Percentiles rank a stretch among this genome's conserved stretches.
phyloP scores from a whole-genome alignment of 2,888 invertebrate genomes.

The Zonitis immaculata region DNA sequence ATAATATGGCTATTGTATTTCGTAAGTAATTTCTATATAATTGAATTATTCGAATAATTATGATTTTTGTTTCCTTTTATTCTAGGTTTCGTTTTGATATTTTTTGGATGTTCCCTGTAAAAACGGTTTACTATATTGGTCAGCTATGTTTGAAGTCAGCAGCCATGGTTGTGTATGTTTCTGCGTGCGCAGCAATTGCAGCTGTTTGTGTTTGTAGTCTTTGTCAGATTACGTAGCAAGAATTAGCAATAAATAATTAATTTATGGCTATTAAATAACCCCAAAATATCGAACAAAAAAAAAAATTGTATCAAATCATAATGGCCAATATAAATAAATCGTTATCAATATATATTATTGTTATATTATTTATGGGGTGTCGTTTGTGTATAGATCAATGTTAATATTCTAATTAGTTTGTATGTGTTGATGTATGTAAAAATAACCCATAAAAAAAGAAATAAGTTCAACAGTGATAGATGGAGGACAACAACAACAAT shows the following conservation, averaged over 20 bases:
- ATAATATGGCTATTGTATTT: too few species aligned
- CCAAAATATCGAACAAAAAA: slow-evolving; percentile 9
- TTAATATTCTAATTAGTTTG: slow-evolving; percentile 12
- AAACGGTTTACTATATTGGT: background rate
- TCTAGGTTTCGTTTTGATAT: too few species aligned
- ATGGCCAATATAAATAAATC: slow-evolving; percentile 8
- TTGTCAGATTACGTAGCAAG: slow-evolving; percentile 24
- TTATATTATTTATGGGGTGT: slow-evolving; percentile 1
- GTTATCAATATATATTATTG: background rate
- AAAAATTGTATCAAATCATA: background rate
- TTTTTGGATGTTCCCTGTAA: too few species aligned
- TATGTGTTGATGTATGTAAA: background rate
- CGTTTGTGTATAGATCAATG: slow-evolving; percentile 13
- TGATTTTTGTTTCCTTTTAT: too few species aligned
- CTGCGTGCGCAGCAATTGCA: slow-evolving; percentile 25
- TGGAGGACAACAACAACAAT: slow-evolving; percentile 44
- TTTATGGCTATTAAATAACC: slow-evolving; percentile 16
- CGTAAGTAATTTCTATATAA: too few species aligned
- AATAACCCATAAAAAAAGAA: background rate
- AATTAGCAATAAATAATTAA: slow-evolving; percentile 1
- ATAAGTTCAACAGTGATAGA: slow-evolving; percentile 26
- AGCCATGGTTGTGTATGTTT: background rate
- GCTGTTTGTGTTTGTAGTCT: slow-evolving; percentile 29
- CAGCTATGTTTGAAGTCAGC: background rate
- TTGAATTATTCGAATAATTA: too few species aligned